Base-by-base conservation (phyloP, 2,113 vertebrate species). In the Vulpes vulpes region DNA sequence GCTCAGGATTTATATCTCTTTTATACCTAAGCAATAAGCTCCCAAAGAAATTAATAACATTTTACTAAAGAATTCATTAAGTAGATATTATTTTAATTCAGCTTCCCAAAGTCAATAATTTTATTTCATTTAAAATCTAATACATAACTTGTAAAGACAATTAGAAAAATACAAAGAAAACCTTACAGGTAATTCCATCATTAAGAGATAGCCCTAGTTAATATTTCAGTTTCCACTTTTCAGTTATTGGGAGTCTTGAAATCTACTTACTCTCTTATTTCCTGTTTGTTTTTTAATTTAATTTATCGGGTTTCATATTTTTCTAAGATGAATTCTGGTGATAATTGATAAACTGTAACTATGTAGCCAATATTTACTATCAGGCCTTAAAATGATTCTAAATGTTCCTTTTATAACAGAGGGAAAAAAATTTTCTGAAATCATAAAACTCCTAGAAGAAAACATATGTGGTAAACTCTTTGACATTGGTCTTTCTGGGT, bases 51-150 rank as follows among this genome's bases (percentile, higher is more conserved):
- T 57, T 35, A 83, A 67, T 32, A 90, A 30, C 14, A 84, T 76
- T 94, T 95, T 95, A 83, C 32, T 94, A 64, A 89, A 80, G 38
- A 91, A 88, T 94, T 57, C 22, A 88, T 95, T 93, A 74, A 86
- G 30, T 86, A 25, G 85, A 30, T 38, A 73, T 20, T 69, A 78
- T 91, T 91, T 94, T 85, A 81, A 38, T 79, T 76, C 71, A 67
- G 27, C 27, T 74, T 95, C 32, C 51, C 67, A 89, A 82, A 57
- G 38, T 64, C 49, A 89, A 19, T 94, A 79, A 87, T 16, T 76
- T 91, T 73, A 65, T 85, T 73, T 25, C 90, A n/a, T 79, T 89
- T 91, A 94, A 96, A 95, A 89, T 79, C 10, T 35, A 23, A 76
- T 89, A 43, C 32, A 30, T 35, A 49, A 17, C 86, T 94, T 92